phyloP scores from a whole-genome alignment of 2,113 vertebrate species.

The Myrmecophaga tridactyla region DNA sequence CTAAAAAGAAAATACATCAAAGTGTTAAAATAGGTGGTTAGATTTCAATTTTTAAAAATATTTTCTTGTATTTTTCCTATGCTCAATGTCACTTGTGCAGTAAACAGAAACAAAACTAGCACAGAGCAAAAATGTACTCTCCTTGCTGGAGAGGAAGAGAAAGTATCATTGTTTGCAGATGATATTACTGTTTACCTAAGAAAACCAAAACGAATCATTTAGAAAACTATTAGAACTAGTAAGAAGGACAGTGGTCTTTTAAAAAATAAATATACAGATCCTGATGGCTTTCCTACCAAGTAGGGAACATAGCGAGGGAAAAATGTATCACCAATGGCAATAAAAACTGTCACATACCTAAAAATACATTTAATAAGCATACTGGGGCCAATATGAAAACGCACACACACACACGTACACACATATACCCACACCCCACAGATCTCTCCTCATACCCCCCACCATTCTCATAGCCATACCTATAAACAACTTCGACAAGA shows the following conservation, averaged over 20 bases:
- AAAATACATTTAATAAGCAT: background rate
- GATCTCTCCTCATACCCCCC: background rate
- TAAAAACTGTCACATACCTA: background rate
- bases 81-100: background rate
- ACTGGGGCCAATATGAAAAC: background rate
- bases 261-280: background rate
- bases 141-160: background rate
- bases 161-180: background rate
- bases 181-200: background rate
- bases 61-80: background rate
- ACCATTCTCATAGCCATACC: background rate
- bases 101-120: background rate
- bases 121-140: background rate
- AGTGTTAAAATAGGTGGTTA: background rate
- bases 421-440: background rate
- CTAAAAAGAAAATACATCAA: background rate
- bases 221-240: background rate
- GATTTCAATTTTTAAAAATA: background rate
- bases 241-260: background rate
- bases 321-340: background rate
- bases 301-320: background rate
- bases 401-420: background rate
- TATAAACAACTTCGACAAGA: background rate
- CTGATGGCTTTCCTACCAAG: background rate
- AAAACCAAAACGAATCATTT: slow-evolving; percentile 23